A percentile compares a stretch with the other conserved stretches of the same genome.
These are phyloP conservation scores for Speoplatyrhinus poulsoni DNA, from an alignment of 2,113 vertebrate genomes.

Conservation along the genomic window DNA sequence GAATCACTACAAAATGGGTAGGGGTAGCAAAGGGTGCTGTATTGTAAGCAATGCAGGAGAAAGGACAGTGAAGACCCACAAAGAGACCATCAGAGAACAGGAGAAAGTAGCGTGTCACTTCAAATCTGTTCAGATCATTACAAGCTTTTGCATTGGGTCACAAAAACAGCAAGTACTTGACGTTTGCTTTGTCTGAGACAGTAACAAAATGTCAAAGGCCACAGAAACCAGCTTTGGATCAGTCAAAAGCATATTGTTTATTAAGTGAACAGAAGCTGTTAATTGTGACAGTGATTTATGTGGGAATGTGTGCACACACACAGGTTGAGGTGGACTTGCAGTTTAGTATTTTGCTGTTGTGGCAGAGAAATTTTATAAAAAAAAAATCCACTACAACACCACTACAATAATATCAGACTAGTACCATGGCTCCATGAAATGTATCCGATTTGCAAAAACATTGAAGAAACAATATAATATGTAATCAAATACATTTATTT, in stretches of 20 bases:
- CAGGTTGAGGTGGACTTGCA: slow-evolving; percentile 5
- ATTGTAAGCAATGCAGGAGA: slow-evolving; percentile 20
- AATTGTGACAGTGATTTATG: slow-evolving; percentile 24
- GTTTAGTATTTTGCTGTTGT: background rate
- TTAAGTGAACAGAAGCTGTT: slow-evolving; percentile 47
- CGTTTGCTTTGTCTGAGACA: background rate
- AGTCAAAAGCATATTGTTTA: slow-evolving; percentile 4
- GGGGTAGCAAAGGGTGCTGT: background rate
- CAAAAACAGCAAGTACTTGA: slow-evolving; percentile 32
- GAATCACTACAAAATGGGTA: background rate
- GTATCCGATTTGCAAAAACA: slow-evolving; percentile 65
- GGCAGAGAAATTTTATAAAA: too few species aligned
- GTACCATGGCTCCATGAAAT: background rate
- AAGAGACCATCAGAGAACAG: slow-evolving; percentile 46
- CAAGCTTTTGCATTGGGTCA: slow-evolving; percentile 28
- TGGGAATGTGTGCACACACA: slow-evolving; percentile 44
- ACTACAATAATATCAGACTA: background rate
- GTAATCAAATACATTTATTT: slow-evolving; percentile 88
- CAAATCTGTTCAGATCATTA: slow-evolving; percentile 46
- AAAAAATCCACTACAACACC: too few species aligned
- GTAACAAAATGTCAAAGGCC: too few species aligned
- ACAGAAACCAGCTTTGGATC: background rate
- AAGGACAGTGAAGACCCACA: slow-evolving; percentile 61
- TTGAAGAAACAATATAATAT: slow-evolving; percentile 81
- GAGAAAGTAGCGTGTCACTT: slow-evolving; percentile 43